Base-by-base conservation (phyloP, 2,113 vertebrate species). In the Corythoichthys haematopterus region DNA sequence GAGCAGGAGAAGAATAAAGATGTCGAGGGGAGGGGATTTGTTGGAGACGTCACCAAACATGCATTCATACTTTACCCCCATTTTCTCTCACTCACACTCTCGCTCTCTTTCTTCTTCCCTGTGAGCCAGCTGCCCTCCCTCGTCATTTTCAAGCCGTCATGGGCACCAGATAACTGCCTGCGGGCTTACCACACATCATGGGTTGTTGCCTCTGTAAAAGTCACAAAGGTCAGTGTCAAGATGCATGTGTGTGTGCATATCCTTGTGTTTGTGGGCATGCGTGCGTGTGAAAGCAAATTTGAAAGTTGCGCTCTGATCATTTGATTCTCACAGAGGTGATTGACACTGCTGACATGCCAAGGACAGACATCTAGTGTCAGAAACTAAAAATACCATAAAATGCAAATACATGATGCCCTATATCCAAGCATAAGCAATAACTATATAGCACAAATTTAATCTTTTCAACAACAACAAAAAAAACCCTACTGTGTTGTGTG, bases 151-250 rank as follows among this genome's bases (percentile, higher is more conserved):
- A 16, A 61, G 51, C 73, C 87, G 84, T 77, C 77, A 92, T 92
- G 92, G 87, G 89, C 80, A 92, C 90, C 88, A 91, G 91, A 92
- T 92, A 92, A 90, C 83, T 20, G 59, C 64, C 75, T 57, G 55
- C 33, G 53, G 56, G 71, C 83, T 43, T 53, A 80, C 74, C 82
- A 66, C 65, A 84, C 73, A 91, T 80, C 82, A 93, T 93, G 92
- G 92, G 92, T 79, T 71, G 88, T 86, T 93, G 91, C 87, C 79
- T 93, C 80, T 90, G 88, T 88, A 93, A 87, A 91, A 87, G 91
- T 91, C 89, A 90, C 83, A 91, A 90, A 93, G 92, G 92, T 93
- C 90, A 93, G 92, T 92, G 68, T 72, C 72, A 78, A 14, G 45
- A 33, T 35, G 47, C 28, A 51, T 68, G 69, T 61, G 68, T 28